Conservation (phyloP, 2,113 vertebrate species). For the Nycticebus coucang region DNA sequence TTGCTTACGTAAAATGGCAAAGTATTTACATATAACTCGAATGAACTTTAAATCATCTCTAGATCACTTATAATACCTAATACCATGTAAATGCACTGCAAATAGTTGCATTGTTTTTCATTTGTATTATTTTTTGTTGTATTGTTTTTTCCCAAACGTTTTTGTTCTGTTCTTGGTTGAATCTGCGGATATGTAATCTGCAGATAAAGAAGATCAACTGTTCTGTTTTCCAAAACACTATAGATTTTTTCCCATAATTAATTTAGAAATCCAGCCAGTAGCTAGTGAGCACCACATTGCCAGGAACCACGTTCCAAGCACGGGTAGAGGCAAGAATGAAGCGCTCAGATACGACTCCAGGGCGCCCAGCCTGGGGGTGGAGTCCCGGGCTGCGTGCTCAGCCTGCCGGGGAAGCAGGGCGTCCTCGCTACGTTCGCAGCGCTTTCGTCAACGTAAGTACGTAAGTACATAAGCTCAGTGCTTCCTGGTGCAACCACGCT, state of each 20-base stretch:
- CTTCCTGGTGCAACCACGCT: not conserved
- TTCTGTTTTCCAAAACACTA: not conserved
- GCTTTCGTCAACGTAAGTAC: not conserved
- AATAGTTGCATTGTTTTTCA: not conserved
- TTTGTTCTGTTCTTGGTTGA: not conserved
- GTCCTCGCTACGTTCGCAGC: accelerated
- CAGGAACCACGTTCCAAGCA: not conserved
- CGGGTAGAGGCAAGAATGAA: not conserved
- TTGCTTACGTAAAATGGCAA: not conserved
- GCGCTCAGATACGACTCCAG: not conserved
- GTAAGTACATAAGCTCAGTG: too few relatives aligned
- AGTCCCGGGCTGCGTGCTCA: not conserved
- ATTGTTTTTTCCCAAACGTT: not conserved
- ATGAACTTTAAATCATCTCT: not conserved
- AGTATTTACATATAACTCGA: not conserved
- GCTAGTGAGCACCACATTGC: not conserved
- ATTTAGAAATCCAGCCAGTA: not conserved
- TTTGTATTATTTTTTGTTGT: not conserved
- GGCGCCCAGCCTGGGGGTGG: not conserved
- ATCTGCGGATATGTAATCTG: not conserved
- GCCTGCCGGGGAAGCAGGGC: too few relatives aligned
- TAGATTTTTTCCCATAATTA: not conserved
- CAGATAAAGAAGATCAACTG: not conserved
- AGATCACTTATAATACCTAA: not conserved
- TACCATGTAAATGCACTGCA: not conserved